Evolutionary conservation across 2,888 invertebrate genomes (phyloP).

Genomic region (Drosophila leonis): DNA sequence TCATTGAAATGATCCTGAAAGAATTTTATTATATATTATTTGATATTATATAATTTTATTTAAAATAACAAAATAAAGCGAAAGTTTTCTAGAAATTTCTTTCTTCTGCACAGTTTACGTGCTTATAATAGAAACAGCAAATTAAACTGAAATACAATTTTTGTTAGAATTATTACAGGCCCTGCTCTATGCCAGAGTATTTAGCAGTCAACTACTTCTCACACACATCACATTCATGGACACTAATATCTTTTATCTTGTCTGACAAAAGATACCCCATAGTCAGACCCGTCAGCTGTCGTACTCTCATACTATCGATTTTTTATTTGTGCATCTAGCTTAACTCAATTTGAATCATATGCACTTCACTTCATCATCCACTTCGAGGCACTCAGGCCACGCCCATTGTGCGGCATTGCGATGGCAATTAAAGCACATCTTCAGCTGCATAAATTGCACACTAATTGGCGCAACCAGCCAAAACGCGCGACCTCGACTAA

Average conservation of each 20-base stretch:
- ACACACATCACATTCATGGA: not conserved
- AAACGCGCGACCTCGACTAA: conserved; percentile 25
- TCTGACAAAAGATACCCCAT: not conserved
- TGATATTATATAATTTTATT: too few species aligned
- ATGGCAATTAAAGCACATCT: conserved; percentile 54
- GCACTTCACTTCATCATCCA: conserved; percentile 21
- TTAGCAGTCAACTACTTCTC: not conserved
- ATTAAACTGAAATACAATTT: not conserved
- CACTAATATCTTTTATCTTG: not conserved
- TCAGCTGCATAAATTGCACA: conserved; percentile 52
- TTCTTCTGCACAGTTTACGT: too few species aligned
- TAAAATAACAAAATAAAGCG: too few species aligned
- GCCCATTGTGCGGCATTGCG: conserved; percentile 17
- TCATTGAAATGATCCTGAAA: too few species aligned
- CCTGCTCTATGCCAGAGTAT: not conserved
- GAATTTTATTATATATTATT: too few species aligned
- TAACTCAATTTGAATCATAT: conserved; percentile 5
- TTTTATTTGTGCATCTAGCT: not conserved
- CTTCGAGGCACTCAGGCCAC: not conserved
- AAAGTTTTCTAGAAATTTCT: not conserved
- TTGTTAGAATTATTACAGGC: not conserved
- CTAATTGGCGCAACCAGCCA: conserved; percentile 42
- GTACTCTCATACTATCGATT: conserved; percentile 3
- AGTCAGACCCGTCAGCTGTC: not conserved
- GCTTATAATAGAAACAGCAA: not conserved